phyloP scores from a whole-genome alignment of 2,113 vertebrate species.

The Coregonus clupeaformis region DNA sequence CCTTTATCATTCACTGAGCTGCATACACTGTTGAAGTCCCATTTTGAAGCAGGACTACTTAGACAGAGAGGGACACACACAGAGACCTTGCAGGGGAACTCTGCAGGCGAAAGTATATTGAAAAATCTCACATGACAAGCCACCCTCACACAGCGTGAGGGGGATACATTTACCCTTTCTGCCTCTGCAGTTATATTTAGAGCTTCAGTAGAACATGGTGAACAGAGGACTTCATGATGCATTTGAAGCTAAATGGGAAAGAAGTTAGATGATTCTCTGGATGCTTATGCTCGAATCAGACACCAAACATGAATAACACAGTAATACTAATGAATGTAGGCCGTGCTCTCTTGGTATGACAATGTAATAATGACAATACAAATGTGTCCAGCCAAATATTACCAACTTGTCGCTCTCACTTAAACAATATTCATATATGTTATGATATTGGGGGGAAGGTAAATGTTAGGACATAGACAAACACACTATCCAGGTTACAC shows the following conservation, averaged over 20 bases:
- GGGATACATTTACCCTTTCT: conserved; percentile 50
- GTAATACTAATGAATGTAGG: background rate
- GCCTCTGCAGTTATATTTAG: conserved; percentile 49
- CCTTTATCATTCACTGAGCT: background rate
- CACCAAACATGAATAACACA: background rate
- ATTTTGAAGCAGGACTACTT: background rate
- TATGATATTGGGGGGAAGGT: no score
- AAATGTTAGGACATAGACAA: no score
- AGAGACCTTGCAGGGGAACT: conserved; percentile 1
- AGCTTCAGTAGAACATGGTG: conserved; percentile 38
- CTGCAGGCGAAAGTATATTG: conserved; percentile 34
- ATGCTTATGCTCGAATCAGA: background rate
- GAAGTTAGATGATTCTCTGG: background rate
- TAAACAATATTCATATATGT: no score
- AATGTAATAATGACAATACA: background rate
- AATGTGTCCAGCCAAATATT: no score
- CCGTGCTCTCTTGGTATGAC: background rate
- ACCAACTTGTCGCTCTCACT: no score
- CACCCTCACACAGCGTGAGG: conserved; percentile 30
- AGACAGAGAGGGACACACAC: background rate
- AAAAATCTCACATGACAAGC: conserved; percentile 47
- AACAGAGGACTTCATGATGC: conserved; percentile 14
- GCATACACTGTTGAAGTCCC: background rate
- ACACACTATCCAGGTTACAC: no score
- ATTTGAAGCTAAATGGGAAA: background rate